These are phyloP conservation scores for Neotoxoptera formosana DNA, from an alignment of 1,140 invertebrate species.

Conservation along the genomic window DNA sequence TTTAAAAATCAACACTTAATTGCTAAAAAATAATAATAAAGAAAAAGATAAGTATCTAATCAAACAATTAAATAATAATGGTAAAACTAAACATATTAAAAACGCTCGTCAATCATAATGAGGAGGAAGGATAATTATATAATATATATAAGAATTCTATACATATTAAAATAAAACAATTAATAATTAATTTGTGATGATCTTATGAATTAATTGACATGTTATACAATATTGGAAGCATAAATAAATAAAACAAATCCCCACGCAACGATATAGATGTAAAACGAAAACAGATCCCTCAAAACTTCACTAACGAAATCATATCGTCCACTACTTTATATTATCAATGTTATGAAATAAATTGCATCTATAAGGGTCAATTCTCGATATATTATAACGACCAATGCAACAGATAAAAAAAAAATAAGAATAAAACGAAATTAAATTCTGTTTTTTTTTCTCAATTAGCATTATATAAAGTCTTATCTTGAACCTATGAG, in stretches of 20 bases:
- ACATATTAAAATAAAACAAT: conserved; percentile 31
- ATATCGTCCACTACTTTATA: background rate
- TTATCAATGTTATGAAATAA: conserved; percentile 13
- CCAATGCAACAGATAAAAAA: background rate
- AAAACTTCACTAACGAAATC: conserved; percentile 15
- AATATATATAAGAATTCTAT: background rate
- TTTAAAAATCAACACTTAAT: conserved; percentile 56
- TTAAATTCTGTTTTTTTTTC: conserved; percentile 13
- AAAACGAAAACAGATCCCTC: conserved; percentile 23
- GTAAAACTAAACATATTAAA: conserved; percentile 49
- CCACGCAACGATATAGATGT: conserved; percentile 8
- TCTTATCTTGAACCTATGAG: conserved; percentile 14
- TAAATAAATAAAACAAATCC: conserved; percentile 42
- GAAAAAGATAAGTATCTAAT: conserved; percentile 54
- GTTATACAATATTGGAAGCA: conserved; percentile 38
- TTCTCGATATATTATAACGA: background rate
- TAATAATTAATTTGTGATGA: conserved; percentile 52
- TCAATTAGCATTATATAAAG: background rate
- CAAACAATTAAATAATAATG: conserved; percentile 56
- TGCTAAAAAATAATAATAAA: conserved; percentile 31
- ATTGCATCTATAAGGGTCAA: background rate
- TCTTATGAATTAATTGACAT: conserved; percentile 50
- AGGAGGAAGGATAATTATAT: conserved; percentile 23
- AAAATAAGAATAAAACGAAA: background rate
- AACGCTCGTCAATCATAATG: conserved; percentile 14